Evolutionary conservation across 2,113 vertebrate genomes (phyloP).

Genomic region (Tylochromis polylepis): DNA sequence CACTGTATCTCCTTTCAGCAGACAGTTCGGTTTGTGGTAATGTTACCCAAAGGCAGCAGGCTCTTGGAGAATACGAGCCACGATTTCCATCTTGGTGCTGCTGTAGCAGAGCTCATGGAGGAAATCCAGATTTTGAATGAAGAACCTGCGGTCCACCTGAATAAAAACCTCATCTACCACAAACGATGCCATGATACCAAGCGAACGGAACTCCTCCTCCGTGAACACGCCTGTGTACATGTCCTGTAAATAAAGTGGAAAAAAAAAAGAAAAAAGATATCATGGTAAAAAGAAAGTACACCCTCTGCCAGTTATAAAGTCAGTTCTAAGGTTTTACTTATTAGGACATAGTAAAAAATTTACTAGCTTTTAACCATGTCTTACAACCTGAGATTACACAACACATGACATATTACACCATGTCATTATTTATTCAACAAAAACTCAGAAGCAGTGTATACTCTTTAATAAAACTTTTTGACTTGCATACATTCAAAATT

Average conservation of each 20-base stretch:
- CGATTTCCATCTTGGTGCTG: constrained; percentile 54
- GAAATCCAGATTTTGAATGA: constrained; percentile 61
- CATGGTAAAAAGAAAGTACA: background rate
- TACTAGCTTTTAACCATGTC: background rate
- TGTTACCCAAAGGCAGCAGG: constrained; percentile 65
- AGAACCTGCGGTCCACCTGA: constrained; percentile 66
- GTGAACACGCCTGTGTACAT: constrained; percentile 71
- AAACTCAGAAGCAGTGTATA: background rate
- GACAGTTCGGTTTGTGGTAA: background rate
- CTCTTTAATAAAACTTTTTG: background rate
- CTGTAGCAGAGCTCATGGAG: constrained; percentile 70
- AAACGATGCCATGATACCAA: constrained; percentile 73
- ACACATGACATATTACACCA: background rate
- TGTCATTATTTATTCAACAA: background rate
- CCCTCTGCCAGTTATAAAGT: background rate
- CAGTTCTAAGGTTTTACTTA: background rate
- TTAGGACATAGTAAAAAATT: background rate
- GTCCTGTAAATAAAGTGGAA: constrained; percentile 30
- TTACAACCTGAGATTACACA: background rate
- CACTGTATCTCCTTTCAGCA: background rate
- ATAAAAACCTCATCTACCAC: constrained; percentile 71
- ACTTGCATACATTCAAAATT: background rate
- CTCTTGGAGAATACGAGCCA: constrained; percentile 72
- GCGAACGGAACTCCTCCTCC: constrained; percentile 65
- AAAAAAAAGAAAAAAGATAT: background rate